Evolutionary conservation across 2,888 invertebrate genomes (phyloP).

Genomic region (Sericinus montela): DNA sequence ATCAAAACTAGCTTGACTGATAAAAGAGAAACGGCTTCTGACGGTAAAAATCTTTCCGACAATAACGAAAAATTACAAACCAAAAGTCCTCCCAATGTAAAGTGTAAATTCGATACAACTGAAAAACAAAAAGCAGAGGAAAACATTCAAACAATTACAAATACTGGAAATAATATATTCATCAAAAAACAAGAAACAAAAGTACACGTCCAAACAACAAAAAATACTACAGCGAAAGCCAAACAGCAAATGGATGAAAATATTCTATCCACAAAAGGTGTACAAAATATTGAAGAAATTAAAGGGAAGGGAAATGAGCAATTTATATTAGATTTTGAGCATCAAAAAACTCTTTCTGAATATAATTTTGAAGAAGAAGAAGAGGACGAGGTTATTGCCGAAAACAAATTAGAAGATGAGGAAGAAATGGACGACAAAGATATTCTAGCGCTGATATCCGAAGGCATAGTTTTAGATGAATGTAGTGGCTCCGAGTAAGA

Average conservation of each 20-base stretch:
- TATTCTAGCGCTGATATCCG: slow-evolving; percentile 56
- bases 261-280: too few species aligned
- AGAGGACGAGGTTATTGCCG: background rate
- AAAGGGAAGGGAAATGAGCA: background rate
- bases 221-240: too few species aligned
- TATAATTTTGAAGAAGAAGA: background rate
- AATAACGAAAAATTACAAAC: background rate
- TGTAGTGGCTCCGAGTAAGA: slow-evolving; percentile 54
- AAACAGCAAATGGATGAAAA: too few species aligned
- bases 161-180: too few species aligned
- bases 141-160: too few species aligned
- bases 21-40: background rate
- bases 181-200: too few species aligned
- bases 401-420: background rate
- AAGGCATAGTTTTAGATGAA: slow-evolving; percentile 59
- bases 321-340: background rate
- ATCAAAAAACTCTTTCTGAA: too few species aligned
- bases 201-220: background rate
- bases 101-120: background rate
- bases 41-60: background rate
- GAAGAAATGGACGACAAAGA: slow-evolving; percentile 60
- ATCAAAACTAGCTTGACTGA: background rate
- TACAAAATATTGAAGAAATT: background rate
- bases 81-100: background rate
- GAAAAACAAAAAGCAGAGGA: background rate